Evolutionary conservation across 2,797 vertebrate species (phyloP).

Genomic region (Geotrypetes seraphini): DNA sequence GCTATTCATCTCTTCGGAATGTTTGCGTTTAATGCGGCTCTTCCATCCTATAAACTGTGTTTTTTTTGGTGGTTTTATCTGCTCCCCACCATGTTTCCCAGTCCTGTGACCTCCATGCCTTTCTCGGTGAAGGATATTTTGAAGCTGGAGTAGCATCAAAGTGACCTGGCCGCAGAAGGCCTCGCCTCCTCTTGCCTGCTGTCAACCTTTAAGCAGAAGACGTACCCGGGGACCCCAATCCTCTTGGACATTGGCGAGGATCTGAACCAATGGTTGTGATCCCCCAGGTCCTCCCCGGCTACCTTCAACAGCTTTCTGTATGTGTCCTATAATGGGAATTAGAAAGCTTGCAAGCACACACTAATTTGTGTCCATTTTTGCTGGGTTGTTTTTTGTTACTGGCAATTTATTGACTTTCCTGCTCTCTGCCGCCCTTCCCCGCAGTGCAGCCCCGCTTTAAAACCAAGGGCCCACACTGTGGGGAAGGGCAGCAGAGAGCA

Average conservation of each 20-base stretch:
- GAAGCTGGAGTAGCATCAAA: slow-evolving; percentile 80
- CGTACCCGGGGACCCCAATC: slow-evolving; percentile 49
- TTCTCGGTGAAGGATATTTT: slow-evolving; percentile 98
- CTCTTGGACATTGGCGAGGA: slow-evolving; percentile 61
- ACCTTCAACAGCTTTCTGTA: slow-evolving; percentile 69
- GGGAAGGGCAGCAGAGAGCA: too few species aligned
- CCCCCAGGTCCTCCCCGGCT: slow-evolving; percentile 60
- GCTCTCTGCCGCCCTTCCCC: too few species aligned
- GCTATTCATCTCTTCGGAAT: slow-evolving; percentile 20
- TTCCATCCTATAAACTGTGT: slow-evolving; percentile 17
- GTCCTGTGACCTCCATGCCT: slow-evolving; percentile 80
- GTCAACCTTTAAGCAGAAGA: slow-evolving; percentile 85
- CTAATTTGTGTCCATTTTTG: too few species aligned
- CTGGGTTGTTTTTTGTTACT: too few species aligned
- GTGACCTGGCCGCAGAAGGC: slow-evolving; percentile 75
- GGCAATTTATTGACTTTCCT: too few species aligned
- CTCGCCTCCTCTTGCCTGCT: slow-evolving; percentile 84
- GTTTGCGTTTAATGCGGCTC: too few species aligned
- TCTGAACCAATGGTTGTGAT: slow-evolving; percentile 50
- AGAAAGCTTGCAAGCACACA: too few species aligned
- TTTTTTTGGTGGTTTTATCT: too few species aligned
- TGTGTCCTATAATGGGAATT: too few species aligned
- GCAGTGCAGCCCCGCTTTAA: too few species aligned
- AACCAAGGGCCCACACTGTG: too few species aligned
- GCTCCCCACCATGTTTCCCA: slow-evolving; percentile 79